Evolutionary conservation across 1,140 invertebrate species (phyloP).

Genomic region (Solen grandis): DNA sequence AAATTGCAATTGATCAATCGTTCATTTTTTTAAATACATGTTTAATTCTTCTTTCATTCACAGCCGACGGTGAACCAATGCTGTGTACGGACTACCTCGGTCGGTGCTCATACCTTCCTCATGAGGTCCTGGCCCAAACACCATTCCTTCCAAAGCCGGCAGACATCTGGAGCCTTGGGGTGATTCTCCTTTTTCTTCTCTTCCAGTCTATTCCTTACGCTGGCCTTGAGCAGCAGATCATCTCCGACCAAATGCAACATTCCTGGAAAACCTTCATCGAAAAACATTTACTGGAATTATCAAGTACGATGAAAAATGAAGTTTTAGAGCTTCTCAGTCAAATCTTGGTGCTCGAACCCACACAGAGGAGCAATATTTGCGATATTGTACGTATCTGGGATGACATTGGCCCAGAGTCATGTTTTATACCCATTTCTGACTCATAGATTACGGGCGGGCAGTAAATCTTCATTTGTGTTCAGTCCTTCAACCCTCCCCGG

Average conservation of each 20-base stretch:
- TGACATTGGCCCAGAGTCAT: slow-evolving; percentile 1
- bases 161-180: slow-evolving; percentile 67
- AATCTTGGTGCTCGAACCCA: not conserved
- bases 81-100: slow-evolving; percentile 65
- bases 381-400: slow-evolving; percentile 19
- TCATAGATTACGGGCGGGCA: no score
- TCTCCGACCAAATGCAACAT: slow-evolving; percentile 24
- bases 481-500: no score
- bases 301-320: not conserved
- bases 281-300: not conserved
- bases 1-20: no score
- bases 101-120: slow-evolving; percentile 60
- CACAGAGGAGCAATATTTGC: slow-evolving; percentile 7
- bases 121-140: slow-evolving; percentile 57
- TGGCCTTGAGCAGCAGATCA: slow-evolving; percentile 28
- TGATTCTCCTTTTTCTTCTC: slow-evolving; percentile 58
- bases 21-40: no score
- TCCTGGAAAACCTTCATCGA: slow-evolving; percentile 12
- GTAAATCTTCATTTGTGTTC: no score
- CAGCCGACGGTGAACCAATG: slow-evolving; percentile 31
- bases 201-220: slow-evolving; percentile 30
- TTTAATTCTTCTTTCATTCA: not conserved
- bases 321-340: not conserved
- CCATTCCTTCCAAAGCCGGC: slow-evolving; percentile 60
- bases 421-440: no score